phyloP scores from a whole-genome alignment of 2,888 invertebrate species.

The Proisotoma minuta region DNA sequence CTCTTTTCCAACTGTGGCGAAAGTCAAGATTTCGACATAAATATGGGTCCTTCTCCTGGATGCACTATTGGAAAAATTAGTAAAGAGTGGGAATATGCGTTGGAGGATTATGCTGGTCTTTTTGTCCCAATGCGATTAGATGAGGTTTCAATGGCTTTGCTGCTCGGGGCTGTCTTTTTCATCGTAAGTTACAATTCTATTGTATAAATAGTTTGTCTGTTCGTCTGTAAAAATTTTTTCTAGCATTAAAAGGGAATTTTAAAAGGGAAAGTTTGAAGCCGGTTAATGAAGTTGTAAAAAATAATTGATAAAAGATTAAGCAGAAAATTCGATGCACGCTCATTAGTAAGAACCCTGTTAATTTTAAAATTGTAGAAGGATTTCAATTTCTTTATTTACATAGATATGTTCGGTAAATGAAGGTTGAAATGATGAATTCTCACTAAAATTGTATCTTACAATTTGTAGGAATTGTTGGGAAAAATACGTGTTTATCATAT shows the following conservation, averaged over 20 bases:
- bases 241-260: background rate
- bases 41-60: slow-evolving; percentile 28
- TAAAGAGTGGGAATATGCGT: slow-evolving; percentile 54
- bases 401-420: too few species aligned
- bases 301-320: too few species aligned
- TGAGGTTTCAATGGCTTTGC: slow-evolving; percentile 54
- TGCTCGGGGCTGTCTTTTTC: slow-evolving; percentile 55
- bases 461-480: too few species aligned
- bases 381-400: too few species aligned
- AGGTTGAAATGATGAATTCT: too few species aligned
- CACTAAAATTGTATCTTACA: too few species aligned
- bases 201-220: background rate
- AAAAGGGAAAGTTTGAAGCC: too few species aligned
- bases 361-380: too few species aligned
- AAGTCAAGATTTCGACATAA: slow-evolving; percentile 32
- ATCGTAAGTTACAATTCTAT: slow-evolving; percentile 51
- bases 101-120: slow-evolving; percentile 55
- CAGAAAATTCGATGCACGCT: too few species aligned
- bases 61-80: slow-evolving; percentile 52
- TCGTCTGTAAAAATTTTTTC: background rate
- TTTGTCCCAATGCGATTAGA: slow-evolving; percentile 56
- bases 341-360: too few species aligned
- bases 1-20: slow-evolving; percentile 30
- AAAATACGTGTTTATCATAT: too few species aligned
- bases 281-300: too few species aligned